Conservation (phyloP, 1,140 invertebrate species). For the Homalodisca vitripennis region DNA sequence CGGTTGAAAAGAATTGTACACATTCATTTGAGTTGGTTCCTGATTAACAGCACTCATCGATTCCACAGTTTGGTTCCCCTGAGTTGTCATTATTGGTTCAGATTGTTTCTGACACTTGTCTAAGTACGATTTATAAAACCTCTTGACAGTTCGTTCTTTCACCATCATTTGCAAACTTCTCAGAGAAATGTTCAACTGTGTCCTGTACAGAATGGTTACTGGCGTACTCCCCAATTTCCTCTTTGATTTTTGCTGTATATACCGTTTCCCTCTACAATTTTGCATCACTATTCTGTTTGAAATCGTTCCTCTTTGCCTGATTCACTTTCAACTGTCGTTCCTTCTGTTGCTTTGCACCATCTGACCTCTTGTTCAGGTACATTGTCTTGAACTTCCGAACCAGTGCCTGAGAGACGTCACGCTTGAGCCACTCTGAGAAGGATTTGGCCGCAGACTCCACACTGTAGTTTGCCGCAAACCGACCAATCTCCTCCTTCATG, state of each 20-base stretch:
- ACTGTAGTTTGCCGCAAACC: slow-evolving; percentile 44
- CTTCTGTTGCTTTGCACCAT: slow-evolving; percentile 35
- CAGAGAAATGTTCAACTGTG: slow-evolving; percentile 44
- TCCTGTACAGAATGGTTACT: slow-evolving; percentile 41
- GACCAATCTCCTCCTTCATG: slow-evolving; percentile 47
- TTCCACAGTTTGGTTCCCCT: not conserved
- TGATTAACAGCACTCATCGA: slow-evolving; percentile 9
- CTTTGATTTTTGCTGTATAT: slow-evolving; percentile 43
- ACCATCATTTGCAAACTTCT: slow-evolving; percentile 44
- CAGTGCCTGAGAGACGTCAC: slow-evolving; percentile 42
- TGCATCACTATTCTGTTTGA: not conserved
- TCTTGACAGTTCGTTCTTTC: slow-evolving; percentile 46
- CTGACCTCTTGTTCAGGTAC: slow-evolving; percentile 37
- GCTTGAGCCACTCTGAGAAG: slow-evolving; percentile 43
- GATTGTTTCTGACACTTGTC: slow-evolving; percentile 31
- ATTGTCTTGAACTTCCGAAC: slow-evolving; percentile 46
- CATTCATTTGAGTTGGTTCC: not conserved
- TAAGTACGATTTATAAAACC: slow-evolving; percentile 44
- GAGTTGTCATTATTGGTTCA: not conserved
- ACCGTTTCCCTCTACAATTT: slow-evolving; percentile 31
- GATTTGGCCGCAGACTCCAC: slow-evolving; percentile 43
- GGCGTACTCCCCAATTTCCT: slow-evolving; percentile 46
- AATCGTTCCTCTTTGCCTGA: slow-evolving; percentile 8
- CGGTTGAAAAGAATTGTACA: not conserved
- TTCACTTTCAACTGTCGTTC: slow-evolving; percentile 35